Evolutionary conservation across 35 echinoderm and acorn worm species (phyloP), one percentile per base, ranked within the genome.

Genomic region (Amphiura filiformis): DNA sequence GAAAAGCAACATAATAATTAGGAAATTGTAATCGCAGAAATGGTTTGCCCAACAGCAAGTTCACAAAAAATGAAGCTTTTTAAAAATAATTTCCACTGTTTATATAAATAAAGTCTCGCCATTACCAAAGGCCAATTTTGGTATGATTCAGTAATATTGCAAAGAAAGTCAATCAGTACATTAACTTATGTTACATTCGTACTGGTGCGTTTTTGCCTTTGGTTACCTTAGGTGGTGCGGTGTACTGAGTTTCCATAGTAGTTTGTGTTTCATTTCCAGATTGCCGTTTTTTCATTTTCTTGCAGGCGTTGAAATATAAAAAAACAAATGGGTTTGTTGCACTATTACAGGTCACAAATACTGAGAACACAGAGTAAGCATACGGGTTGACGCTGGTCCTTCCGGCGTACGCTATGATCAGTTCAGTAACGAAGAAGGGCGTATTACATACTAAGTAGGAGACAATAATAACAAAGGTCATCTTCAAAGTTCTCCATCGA

Each of bases 391-490:
- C 65, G 5, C 26, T 61, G 13, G 20, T 37, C 0, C 0, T 70
- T 17, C 38, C 36, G 0, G 77, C 80, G n/a, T 92, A 88, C 13
- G 79, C 75, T 22, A 76, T 34, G 34, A 94, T 91, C 23, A 92
- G 85, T 39, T 97, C 89, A 35, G 78, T 92, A 38, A 86, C 84
- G 35, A 97, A 97, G 39, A 84, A 97, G 1, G 95, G 95, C 40
- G 89, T 65, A 38, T 93, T 90, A 52, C 95, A 97, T 31, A 97
- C 22, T 12, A 97, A 82, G 82, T 94, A 97, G 3, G 90, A 92
- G 18, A 65, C 82, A 83, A 97, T 97, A 34, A 97, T 97, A 31
- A 91, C 95, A 57, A 91, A 94, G 0, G 95, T 97, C 95, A 97
- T 97, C 40, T 93, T 93, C n/a, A 97, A 76, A 32, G 95, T 94